Percentiles rank a stretch among this genome's conserved stretches.
phyloP scores from a whole-genome alignment of 2,113 vertebrate genomes.

The Paramisgurnus dabryanus region DNA sequence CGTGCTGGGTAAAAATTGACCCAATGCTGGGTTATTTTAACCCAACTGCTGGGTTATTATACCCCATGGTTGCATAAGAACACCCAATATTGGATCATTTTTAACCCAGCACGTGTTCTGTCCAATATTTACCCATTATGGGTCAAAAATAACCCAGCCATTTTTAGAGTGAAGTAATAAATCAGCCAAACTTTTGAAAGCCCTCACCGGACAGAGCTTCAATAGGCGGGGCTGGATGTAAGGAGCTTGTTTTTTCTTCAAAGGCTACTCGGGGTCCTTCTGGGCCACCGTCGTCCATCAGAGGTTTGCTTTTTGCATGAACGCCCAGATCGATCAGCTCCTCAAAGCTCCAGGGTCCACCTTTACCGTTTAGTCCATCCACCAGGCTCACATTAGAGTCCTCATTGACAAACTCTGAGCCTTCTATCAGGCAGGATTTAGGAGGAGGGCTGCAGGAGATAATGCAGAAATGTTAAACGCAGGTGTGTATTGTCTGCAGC shows the following conservation, averaged over 20 bases:
- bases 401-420: slow-evolving; percentile 70
- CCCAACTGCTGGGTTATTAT: no score
- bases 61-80: no score
- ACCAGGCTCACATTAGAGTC: slow-evolving; percentile 64
- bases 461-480: no score
- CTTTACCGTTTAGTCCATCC: slow-evolving; percentile 75
- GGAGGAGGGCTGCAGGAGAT: slow-evolving; percentile 67
- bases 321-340: slow-evolving; percentile 78
- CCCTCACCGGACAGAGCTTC: slow-evolving; percentile 81
- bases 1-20: no score
- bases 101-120: no score
- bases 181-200: neutral
- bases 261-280: slow-evolving; percentile 74
- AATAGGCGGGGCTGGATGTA: slow-evolving; percentile 76
- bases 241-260: slow-evolving; percentile 76
- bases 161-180: no score
- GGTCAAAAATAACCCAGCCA: no score
- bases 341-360: slow-evolving; percentile 79
- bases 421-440: slow-evolving; percentile 65
- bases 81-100: no score
- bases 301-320: slow-evolving; percentile 73
- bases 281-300: slow-evolving; percentile 66
- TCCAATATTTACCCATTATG: no score
- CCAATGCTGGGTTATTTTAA: no score
- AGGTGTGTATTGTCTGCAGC: no score